These are phyloP conservation scores for Ctenopoma multispine DNA, from an alignment of 2,797 vertebrate genomes.

Conservation along the genomic window DNA sequence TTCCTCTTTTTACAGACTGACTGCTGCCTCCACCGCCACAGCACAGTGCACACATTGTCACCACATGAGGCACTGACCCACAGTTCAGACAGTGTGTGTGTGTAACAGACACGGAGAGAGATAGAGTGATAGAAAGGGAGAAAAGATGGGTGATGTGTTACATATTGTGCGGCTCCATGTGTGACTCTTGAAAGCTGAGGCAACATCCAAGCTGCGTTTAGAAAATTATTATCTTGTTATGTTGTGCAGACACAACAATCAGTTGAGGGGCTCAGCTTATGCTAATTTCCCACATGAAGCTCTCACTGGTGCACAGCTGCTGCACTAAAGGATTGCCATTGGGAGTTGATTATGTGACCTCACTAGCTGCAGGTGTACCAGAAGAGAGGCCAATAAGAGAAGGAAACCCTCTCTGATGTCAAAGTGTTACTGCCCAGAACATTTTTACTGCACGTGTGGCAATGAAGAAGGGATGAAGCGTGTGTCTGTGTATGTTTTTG, in stretches of 20 bases:
- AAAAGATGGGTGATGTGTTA: conserved; percentile 49
- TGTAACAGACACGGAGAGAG: conserved; percentile 38
- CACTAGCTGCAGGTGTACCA: conserved; percentile 79
- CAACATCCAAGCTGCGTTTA: conserved; percentile 47
- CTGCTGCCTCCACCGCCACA: conserved; percentile 75
- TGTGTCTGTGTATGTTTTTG: background rate
- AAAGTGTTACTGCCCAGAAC: conserved; percentile 28
- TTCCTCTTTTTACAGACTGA: conserved; percentile 86
- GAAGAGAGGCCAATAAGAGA: conserved; percentile 57
- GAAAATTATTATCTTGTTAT: conserved; percentile 65
- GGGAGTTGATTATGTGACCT: conserved; percentile 80
- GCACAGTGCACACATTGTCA: conserved; percentile 86
- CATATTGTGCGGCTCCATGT: conserved; percentile 44
- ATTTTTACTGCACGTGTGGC: conserved; percentile 4
- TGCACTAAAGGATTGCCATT: conserved; percentile 72
- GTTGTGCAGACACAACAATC: conserved; percentile 50
- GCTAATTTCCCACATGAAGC: conserved; percentile 76
- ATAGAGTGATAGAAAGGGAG: conserved; percentile 36
- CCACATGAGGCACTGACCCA: conserved; percentile 83
- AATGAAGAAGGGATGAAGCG: background rate
- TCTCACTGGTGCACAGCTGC: conserved; percentile 80
- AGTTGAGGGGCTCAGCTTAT: conserved; percentile 41
- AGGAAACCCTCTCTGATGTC: conserved; percentile 73
- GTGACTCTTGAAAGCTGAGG: conserved; percentile 45
- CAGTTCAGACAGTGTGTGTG: conserved; percentile 55